A percentile compares a stretch with the other conserved stretches of the same genome.
These are phyloP conservation scores for Drosophila mauritiana DNA, from an alignment of 1,140 invertebrate genomes.

Conservation along the genomic window DNA sequence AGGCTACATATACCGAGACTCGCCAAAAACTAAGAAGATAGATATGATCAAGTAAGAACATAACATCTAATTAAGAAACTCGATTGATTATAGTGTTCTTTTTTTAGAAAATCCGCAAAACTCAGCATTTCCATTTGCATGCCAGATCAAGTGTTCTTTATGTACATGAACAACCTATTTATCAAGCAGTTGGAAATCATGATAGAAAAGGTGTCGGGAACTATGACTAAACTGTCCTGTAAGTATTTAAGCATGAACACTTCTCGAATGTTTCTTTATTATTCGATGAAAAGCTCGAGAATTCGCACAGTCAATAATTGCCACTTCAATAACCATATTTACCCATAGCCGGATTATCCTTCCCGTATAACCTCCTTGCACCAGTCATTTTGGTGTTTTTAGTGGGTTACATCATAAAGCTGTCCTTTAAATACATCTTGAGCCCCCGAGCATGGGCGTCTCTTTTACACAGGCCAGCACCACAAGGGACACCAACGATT, in stretches of 20 bases:
- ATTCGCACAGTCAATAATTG: neutral
- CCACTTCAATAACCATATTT: neutral
- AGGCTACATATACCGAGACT: conserved; percentile 10
- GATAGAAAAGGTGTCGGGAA: conserved; percentile 51
- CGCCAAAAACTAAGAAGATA: conserved; percentile 20
- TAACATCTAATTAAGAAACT: neutral
- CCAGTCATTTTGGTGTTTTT: conserved; percentile 48
- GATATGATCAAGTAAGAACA: conserved; percentile 41
- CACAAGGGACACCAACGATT: neutral
- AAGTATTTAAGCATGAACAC: conserved; percentile 4
- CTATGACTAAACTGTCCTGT: conserved; percentile 45
- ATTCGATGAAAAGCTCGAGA: too few relatives aligned
- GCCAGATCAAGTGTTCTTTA: conserved; percentile 70
- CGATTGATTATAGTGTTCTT: conserved; percentile 5
- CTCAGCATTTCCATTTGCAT: conserved; percentile 55
- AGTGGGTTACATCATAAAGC: conserved; percentile 62
- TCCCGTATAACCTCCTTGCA: conserved; percentile 59
- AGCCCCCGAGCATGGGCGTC: conserved; percentile 64
- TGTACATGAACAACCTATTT: conserved; percentile 68
- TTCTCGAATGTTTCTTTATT: neutral
- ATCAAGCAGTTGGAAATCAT: conserved; percentile 63
- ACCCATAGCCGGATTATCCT: conserved; percentile 43
- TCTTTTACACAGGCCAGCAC: conserved; percentile 15
- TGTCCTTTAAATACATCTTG: conserved; percentile 72
- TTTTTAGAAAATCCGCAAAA: conserved; percentile 62